phyloP scores from a whole-genome alignment of 2,888 invertebrate species.

The Digitonthophagus gazella region DNA sequence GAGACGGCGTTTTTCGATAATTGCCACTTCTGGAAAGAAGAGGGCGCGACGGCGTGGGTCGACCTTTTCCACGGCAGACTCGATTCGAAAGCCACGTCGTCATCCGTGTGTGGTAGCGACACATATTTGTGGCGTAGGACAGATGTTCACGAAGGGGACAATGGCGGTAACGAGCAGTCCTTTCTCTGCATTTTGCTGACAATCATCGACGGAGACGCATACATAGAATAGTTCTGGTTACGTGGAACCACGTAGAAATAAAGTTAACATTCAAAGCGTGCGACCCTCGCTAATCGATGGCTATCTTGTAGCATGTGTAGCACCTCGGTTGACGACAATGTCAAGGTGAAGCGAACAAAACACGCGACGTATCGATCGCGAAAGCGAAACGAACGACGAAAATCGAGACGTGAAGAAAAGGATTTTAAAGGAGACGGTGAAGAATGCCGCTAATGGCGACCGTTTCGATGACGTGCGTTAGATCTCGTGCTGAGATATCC shows the following conservation, averaged over 20 bases:
- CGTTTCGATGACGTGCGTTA: background rate
- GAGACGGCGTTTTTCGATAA: constrained; percentile 13
- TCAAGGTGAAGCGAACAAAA: background rate
- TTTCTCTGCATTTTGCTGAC: constrained; percentile 30
- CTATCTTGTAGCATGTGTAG: background rate
- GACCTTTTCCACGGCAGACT: constrained; percentile 1
- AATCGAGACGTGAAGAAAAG: background rate
- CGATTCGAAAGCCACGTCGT: background rate
- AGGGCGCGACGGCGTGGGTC: constrained; percentile 9
- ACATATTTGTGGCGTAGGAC: constrained; percentile 39
- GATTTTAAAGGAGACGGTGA: background rate
- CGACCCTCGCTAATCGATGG: background rate
- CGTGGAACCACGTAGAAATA: constrained; percentile 2
- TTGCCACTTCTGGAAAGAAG: background rate
- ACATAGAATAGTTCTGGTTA: too few species aligned
- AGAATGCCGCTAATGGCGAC: background rate
- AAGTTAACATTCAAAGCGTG: background rate
- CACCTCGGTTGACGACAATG: background rate
- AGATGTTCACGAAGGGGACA: constrained; percentile 44
- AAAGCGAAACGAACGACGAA: background rate
- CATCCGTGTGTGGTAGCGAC: background rate
- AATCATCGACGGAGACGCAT: constrained; percentile 27
- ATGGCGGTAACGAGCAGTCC: constrained; percentile 49
- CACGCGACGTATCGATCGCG: background rate
- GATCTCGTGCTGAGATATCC: background rate